Conservation (phyloP, 2,888 invertebrate species). For the Euproctis similis region DNA sequence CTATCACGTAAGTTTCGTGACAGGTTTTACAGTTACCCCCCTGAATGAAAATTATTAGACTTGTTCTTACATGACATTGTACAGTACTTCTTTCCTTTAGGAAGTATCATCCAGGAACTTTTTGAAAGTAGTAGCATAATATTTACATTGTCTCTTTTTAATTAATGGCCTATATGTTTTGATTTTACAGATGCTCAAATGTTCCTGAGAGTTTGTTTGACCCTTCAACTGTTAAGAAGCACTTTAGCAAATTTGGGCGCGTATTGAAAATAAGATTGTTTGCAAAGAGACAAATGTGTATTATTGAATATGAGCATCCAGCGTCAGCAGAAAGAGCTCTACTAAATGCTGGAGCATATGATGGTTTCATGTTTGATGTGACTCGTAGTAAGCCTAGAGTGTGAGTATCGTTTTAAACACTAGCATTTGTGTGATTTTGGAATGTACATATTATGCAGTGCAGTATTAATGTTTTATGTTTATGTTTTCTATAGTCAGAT, state of each 20-base stretch:
- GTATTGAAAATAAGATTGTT: constrained; percentile 79
- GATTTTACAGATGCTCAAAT: constrained; percentile 70
- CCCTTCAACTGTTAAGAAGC: constrained; percentile 74
- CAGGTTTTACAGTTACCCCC: no score
- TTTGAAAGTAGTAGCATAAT: no score
- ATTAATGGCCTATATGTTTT: no score
- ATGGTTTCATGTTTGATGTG: constrained; percentile 78
- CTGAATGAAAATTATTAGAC: no score
- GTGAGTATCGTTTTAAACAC: no score
- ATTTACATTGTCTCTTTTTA: no score
- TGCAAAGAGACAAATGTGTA: constrained; percentile 78
- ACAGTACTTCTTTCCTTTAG: no score
- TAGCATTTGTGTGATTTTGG: no score
- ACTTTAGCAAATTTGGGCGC: constrained; percentile 83
- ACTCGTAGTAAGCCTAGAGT: constrained; percentile 68
- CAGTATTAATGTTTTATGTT: no score
- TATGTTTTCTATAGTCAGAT: no score
- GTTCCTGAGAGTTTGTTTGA: constrained; percentile 80
- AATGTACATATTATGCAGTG: no score
- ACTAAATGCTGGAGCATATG: constrained; percentile 76
- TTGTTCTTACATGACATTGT: background rate
- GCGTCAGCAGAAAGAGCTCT: constrained; percentile 76
- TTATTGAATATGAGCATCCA: constrained; percentile 80
- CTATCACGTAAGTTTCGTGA: constrained; percentile 66
- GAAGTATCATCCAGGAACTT: no score